phyloP scores from a whole-genome alignment of 2,113 vertebrate species.

The Labeo rohita region DNA sequence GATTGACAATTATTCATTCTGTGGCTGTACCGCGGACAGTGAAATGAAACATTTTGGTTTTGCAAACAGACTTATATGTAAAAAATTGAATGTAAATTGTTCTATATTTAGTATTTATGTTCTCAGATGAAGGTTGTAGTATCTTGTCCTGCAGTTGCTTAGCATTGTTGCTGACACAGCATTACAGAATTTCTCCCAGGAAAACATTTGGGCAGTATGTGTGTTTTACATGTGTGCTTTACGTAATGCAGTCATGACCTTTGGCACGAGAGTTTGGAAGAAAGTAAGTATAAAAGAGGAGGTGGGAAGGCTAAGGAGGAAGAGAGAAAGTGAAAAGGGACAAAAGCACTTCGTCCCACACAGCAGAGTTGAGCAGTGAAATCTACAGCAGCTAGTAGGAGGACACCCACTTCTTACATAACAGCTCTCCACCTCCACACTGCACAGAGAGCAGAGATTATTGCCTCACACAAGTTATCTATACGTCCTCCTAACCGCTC shows the following conservation, averaged over 20 bases:
- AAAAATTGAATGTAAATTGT: not conserved
- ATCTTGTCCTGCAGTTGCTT: conserved; percentile 1
- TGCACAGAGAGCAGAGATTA: conserved; percentile 37
- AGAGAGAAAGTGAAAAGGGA: conserved; percentile 26
- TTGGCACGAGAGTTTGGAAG: conserved; percentile 31
- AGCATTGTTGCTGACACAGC: conserved; percentile 42
- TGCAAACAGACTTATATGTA: not conserved
- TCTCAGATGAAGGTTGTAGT: not conserved
- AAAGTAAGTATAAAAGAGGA: conserved; percentile 32
- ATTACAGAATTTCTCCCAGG: not conserved
- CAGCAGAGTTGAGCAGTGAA: conserved; percentile 44
- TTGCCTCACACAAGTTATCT: conserved; percentile 32
- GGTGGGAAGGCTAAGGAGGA: conserved; percentile 17
- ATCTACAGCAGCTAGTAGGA: conserved; percentile 49
- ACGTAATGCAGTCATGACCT: conserved; percentile 20
- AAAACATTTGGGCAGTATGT: conserved; percentile 14
- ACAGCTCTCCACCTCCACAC: conserved; percentile 50
- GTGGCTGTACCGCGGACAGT: not conserved
- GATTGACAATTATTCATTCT: too few relatives aligned
- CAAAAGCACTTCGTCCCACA: conserved; percentile 45
- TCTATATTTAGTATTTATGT: not conserved
- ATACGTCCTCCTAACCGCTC: conserved; percentile 20
- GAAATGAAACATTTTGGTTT: not conserved
- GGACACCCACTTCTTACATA: conserved; percentile 56
- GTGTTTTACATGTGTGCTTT: conserved; percentile 1